Conservation (phyloP, 1,140 invertebrate genomes). For the Metopolophium dirhodum region DNA sequence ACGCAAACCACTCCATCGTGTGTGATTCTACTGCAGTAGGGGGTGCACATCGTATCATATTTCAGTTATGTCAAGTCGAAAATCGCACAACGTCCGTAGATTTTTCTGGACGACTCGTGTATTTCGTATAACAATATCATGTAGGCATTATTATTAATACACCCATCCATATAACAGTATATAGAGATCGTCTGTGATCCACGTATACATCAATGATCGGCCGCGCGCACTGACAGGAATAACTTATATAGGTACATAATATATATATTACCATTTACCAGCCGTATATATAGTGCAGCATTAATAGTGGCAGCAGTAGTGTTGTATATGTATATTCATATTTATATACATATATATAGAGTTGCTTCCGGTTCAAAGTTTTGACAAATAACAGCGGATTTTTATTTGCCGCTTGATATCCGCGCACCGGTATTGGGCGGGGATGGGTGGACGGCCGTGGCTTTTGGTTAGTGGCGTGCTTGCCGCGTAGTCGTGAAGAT, state of each 20-base stretch:
- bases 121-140: not conserved
- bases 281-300: not conserved
- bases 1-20: not conserved
- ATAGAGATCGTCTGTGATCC: not conserved
- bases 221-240: no score
- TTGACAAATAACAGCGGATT: slow-evolving; percentile 51
- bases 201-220: not conserved
- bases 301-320: not conserved
- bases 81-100: not conserved
- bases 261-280: not conserved
- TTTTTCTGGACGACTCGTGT: not conserved
- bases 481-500: not conserved
- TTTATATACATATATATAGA: not conserved
- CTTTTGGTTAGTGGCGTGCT: not conserved
- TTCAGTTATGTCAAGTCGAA: not conserved
- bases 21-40: not conserved
- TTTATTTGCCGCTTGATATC: slow-evolving; percentile 52
- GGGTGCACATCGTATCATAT: not conserved
- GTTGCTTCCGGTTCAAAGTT: slow-evolving; percentile 47
- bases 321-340: not conserved
- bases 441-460: not conserved
- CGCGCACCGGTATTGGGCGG: not conserved
- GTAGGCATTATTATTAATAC: not conserved
- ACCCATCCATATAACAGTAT: not conserved
- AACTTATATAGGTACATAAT: no score